A percentile compares a stretch with the other conserved stretches of the same genome.
Conservation (phyloP, 2,888 invertebrate species). For the Kuschelorhynchus macadamiae region DNA sequence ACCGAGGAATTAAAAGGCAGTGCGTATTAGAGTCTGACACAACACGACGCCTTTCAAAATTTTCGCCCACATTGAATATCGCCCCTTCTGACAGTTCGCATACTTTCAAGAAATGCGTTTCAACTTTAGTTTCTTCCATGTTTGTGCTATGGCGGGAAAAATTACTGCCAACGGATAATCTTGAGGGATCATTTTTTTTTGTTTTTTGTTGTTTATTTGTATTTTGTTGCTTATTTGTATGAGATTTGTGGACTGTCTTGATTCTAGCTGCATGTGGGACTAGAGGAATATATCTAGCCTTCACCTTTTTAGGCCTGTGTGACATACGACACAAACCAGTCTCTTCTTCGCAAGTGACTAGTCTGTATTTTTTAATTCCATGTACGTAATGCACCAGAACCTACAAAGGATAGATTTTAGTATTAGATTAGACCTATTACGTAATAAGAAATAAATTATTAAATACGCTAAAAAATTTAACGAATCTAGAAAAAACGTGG, state of each 20-base stretch:
- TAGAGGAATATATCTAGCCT: no score
- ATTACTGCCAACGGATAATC: no score
- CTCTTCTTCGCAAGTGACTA: constrained; percentile 15
- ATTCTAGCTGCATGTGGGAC: not conserved
- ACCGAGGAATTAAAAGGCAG: constrained; percentile 79
- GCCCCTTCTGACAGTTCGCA: constrained; percentile 74
- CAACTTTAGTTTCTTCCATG: constrained; percentile 6
- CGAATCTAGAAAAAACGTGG: no score
- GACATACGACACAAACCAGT: not conserved
- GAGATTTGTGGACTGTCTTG: not conserved
- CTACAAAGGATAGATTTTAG: constrained; percentile 8
- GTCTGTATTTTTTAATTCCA: constrained; percentile 40
- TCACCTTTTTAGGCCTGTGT: constrained; percentile 1
- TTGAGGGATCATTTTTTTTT: not conserved
- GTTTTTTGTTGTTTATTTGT: constrained; percentile 1
- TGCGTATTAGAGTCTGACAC: constrained; percentile 76
- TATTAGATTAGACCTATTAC: no score
- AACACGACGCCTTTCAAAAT: constrained; percentile 75
- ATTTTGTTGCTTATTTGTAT: no score
- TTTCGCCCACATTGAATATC: constrained; percentile 81
- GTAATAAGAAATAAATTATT: no score
- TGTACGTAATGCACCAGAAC: constrained; percentile 13
- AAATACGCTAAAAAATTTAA: no score
- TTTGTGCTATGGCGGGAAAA: not conserved
- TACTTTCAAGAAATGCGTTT: constrained; percentile 63